phyloP scores from a whole-genome alignment of 2,797 vertebrate species.

The Argentina silus region DNA sequence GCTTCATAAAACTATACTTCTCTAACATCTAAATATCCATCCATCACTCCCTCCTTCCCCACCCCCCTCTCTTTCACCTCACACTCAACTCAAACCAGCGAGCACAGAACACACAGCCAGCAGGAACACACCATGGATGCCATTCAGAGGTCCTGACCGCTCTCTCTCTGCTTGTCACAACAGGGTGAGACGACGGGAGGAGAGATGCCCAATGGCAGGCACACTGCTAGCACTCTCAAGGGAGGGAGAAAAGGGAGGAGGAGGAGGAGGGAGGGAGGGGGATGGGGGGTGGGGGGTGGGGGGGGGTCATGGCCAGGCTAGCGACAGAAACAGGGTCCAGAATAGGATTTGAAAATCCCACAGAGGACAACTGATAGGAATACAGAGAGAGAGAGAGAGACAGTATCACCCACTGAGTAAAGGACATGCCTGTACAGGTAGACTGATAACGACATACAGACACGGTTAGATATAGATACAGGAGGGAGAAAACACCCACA shows the following conservation, averaged over 20 bases:
- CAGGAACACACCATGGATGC: neutral
- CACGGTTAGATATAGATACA: neutral
- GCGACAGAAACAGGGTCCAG: too few relatives aligned
- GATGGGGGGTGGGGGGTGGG: too few relatives aligned
- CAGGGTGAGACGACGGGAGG: conserved; percentile 35
- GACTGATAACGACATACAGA: conserved; percentile 1
- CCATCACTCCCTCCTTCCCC: too few relatives aligned
- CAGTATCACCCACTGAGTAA: conserved; percentile 6
- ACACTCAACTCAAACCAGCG: neutral
- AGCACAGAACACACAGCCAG: neutral
- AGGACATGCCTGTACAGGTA: conserved; percentile 6
- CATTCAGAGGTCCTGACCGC: conserved; percentile 1
- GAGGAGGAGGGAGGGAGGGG: too few relatives aligned
- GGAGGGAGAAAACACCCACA: neutral
- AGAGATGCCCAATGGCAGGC: conserved; percentile 42
- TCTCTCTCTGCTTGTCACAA: conserved; percentile 25
- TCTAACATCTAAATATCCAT: too few relatives aligned
- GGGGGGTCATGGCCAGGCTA: too few relatives aligned
- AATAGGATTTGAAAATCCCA: too few relatives aligned
- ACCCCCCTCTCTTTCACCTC: too few relatives aligned
- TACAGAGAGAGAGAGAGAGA: neutral
- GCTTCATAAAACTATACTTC: too few relatives aligned
- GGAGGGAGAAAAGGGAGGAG: conserved; percentile 3
- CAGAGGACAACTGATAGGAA: neutral
- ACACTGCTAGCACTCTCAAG: conserved; percentile 30